These are phyloP conservation scores for Mythimna pallens DNA, from an alignment of 2,888 invertebrate species.

Conservation along the genomic window DNA sequence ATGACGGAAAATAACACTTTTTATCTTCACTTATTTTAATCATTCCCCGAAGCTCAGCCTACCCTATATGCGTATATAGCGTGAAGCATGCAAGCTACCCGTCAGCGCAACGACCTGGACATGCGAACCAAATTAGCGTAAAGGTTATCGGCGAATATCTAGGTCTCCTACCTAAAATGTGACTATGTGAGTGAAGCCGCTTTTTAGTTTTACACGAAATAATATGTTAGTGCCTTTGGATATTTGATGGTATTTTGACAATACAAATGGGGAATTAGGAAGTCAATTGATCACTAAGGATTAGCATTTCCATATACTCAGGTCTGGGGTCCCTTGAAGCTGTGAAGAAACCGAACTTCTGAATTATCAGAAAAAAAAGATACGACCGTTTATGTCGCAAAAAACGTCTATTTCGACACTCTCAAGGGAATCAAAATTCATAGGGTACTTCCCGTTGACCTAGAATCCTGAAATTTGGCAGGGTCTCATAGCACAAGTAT, in stretches of 20 bases:
- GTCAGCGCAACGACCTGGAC: slow-evolving; percentile 38
- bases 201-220: slow-evolving; percentile 2
- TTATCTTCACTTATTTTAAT: slow-evolving; percentile 10
- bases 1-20: slow-evolving; percentile 3
- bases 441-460: too few species aligned
- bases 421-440: too few species aligned
- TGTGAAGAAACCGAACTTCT: too few species aligned
- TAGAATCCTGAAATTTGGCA: too few species aligned
- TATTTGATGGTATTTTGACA: too few species aligned
- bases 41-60: slow-evolving; percentile 24
- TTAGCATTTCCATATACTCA: too few species aligned
- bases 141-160: slow-evolving; percentile 46
- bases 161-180: slow-evolving; percentile 20
- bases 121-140: slow-evolving; percentile 50
- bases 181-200: neutral
- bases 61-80: slow-evolving; percentile 39
- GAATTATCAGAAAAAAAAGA: too few species aligned
- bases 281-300: too few species aligned
- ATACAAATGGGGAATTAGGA: neutral
- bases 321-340: too few species aligned
- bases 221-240: neutral
- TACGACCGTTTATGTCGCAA: too few species aligned
- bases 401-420: too few species aligned
- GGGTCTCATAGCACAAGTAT: too few species aligned
- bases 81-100: slow-evolving; percentile 47